A percentile compares a stretch with the other conserved stretches of the same genome.
Conservation (phyloP, 1,140 invertebrate species). For the Zaprionus kolodkinae region DNA sequence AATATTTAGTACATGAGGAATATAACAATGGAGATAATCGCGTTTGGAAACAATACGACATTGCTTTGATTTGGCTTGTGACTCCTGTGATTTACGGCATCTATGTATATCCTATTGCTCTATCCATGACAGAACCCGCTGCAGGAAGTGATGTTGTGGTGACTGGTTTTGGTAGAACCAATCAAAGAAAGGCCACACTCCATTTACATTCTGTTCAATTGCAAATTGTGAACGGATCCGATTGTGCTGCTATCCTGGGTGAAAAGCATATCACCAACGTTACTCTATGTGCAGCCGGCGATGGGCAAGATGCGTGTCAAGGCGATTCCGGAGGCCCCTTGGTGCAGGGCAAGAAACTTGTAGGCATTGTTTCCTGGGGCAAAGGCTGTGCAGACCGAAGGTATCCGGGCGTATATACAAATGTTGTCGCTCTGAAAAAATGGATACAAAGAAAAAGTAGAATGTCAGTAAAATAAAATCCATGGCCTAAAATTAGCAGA, state of each 20-base stretch:
- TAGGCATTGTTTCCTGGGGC: constrained; percentile 38
- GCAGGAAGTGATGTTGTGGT: background rate
- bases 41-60: background rate
- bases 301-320: constrained; percentile 13
- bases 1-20: background rate
- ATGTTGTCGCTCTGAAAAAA: constrained; percentile 3
- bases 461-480: background rate
- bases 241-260: background rate
- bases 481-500: too few species aligned
- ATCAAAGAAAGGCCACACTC: background rate
- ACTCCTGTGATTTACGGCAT: background rate
- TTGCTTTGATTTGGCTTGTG: background rate
- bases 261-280: background rate
- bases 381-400: constrained; percentile 10
- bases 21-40: background rate
- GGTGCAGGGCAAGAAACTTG: constrained; percentile 8
- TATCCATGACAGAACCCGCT: background rate
- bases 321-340: constrained; percentile 28
- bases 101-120: background rate
- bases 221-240: background rate
- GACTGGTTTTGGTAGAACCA: background rate
- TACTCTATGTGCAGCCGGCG: constrained; percentile 12
- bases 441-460: constrained; percentile 33
- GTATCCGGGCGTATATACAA: constrained; percentile 26
- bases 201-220: background rate